Evolutionary conservation across 37 sponge, comb jelly and placozoan species (phyloP).

Genomic region (Eunapius fragilis): DNA sequence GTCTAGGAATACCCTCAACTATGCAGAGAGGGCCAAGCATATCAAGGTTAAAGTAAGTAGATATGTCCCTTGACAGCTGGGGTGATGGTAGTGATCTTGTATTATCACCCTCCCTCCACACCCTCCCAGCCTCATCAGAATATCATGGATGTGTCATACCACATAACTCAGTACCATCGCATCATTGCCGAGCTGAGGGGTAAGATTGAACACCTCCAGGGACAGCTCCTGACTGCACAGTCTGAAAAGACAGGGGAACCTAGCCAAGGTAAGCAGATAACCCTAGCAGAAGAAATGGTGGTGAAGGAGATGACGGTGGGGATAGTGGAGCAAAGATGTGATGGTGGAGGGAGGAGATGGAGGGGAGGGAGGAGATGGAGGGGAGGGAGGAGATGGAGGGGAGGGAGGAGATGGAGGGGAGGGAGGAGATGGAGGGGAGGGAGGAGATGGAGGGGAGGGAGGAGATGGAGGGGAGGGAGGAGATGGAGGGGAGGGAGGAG

Average conservation of each 20-base stretch:
- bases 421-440: no score
- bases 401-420: neutral
- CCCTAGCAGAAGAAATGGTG: no score
- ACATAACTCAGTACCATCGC: constrained; percentile 73
- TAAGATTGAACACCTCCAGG: constrained; percentile 60
- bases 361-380: neutral
- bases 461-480: neutral
- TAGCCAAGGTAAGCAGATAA: neutral
- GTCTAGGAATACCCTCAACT: constrained; percentile 79
- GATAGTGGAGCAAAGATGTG: neutral
- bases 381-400: neutral
- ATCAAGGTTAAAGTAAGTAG: constrained; percentile 79
- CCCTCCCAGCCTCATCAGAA: constrained; percentile 56
- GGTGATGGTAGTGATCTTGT: neutral
- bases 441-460: neutral
- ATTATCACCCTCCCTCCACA: no score
- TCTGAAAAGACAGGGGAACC: neutral
- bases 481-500: neutral
- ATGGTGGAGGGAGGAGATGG: neutral
- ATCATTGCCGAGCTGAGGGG: constrained; percentile 65
- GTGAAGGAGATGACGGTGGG: neutral
- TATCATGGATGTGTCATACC: constrained; percentile 64
- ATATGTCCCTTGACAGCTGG: neutral
- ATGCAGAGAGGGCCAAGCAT: constrained; percentile 83
- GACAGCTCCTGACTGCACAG: constrained; percentile 1